phyloP scores from a whole-genome alignment of 2,113 vertebrate genomes.

The Pyrgilauda ruficollis region DNA sequence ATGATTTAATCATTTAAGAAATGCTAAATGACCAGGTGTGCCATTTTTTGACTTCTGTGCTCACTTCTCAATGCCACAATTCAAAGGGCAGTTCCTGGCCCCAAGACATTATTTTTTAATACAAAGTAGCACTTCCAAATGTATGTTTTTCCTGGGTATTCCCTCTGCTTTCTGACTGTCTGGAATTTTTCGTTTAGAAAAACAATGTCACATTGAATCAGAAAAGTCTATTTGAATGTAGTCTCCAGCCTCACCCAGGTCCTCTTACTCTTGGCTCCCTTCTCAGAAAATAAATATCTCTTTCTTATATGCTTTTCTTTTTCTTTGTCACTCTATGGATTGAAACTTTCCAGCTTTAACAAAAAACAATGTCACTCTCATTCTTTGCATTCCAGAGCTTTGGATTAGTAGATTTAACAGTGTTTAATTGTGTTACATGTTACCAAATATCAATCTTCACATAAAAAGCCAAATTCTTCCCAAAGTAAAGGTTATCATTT shows the following conservation, averaged over 20 bases:
- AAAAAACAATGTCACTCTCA: neutral
- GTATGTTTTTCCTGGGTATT: slow-evolving; percentile 12
- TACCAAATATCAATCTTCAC: neutral
- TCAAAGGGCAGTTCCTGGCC: slow-evolving; percentile 41
- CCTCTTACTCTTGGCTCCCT: neutral
- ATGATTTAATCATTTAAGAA: slow-evolving; percentile 37
- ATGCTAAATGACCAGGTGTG: neutral
- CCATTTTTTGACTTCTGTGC: slow-evolving; percentile 2
- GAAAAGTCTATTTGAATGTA: neutral
- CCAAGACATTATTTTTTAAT: slow-evolving; percentile 10
- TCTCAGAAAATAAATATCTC: neutral
- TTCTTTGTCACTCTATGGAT: neutral
- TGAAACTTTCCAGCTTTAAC: neutral
- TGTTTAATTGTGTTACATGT: neutral
- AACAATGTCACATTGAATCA: slow-evolving; percentile 34
- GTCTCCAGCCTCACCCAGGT: neutral
- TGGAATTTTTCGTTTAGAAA: slow-evolving; percentile 43
- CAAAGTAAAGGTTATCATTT: neutral
- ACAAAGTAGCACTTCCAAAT: slow-evolving; percentile 31
- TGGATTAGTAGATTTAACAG: neutral
- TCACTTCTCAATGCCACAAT: slow-evolving; percentile 12
- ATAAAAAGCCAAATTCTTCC: neutral
- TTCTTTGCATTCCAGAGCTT: neutral
- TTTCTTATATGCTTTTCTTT: neutral
- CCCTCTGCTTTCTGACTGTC: slow-evolving; percentile 35